Base-by-base conservation (phyloP, 2,888 invertebrate species). In the Thymelicus acteon region DNA sequence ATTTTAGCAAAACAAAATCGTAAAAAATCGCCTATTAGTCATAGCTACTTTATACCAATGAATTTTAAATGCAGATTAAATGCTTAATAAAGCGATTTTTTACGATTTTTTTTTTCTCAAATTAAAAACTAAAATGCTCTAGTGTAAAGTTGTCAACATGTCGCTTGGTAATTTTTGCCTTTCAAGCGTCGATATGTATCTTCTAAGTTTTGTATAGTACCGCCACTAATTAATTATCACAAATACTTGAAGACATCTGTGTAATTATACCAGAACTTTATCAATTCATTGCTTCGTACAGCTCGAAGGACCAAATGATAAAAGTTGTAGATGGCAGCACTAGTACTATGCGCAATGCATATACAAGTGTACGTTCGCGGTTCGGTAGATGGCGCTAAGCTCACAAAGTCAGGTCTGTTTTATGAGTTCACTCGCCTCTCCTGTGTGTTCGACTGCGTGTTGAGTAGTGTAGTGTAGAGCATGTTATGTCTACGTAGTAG, bases 381-480 rank as follows among this genome's bases (percentile, higher is more conserved):
- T 7, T 49, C 39, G 61, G 72, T 74, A 91, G 91, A 85, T 88
- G 91, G 82, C 88, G 85, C 75, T 77, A 63, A 60, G 76, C 60
- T 72, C 19, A 73, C 10, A 44, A 12, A 62, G 72, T 72, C 61
- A 62, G 68, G 64, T 67, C 63, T 74, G 67, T 85, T 91, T 92
- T 91, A 92, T 91, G 91, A 86, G 92, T 92, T 91, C 91, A 90
- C 82, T 91, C 84, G 89, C 90, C 90, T 89, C 79, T 80, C 80
- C 77, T 72, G 75, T 73, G 76, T 76, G 74, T 74, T 72, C 74
- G 73, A 69, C 71, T 73, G 77, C 67, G 72, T 72, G n/a, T n/a
- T n/a, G n/a, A n/a, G n/a, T n/a, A n/a, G n/a, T n/a, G n/a, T n/a
- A n/a, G n/a, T n/a, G 77, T 76, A 76, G 72, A 74, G 74, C 79